Conservation (phyloP, 2,113 vertebrate species). For the Haemorhous mexicanus region DNA sequence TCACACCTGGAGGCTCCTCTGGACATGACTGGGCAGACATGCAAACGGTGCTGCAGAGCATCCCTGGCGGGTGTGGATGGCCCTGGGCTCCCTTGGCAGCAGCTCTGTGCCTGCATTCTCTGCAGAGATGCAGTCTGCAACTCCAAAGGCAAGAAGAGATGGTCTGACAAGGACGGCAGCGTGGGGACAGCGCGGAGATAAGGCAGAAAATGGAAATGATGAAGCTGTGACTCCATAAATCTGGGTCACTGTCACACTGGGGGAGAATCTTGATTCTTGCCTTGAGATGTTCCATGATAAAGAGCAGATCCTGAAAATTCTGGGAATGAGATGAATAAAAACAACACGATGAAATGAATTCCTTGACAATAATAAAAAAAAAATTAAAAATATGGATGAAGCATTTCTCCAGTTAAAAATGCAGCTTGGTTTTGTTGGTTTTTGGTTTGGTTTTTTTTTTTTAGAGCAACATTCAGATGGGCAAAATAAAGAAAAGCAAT, state of each 20-base stretch:
- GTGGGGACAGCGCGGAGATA: not conserved
- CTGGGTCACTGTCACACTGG: not conserved
- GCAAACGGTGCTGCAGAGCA: not conserved
- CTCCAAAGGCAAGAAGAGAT: conserved; percentile 63
- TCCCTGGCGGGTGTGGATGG: not conserved
- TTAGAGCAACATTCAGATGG: not conserved
- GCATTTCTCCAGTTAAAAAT: not conserved
- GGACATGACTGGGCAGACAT: not conserved
- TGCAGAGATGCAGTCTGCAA: conserved; percentile 45
- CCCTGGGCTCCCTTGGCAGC: not conserved
- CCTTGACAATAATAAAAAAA: not conserved
- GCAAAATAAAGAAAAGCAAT: not conserved
- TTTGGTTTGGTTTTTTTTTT: not conserved
- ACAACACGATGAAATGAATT: not conserved
- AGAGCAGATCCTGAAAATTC: conserved; percentile 20
- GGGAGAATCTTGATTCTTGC: conserved; percentile 2
- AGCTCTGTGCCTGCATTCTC: conserved; percentile 36
- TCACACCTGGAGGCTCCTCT: not conserved
- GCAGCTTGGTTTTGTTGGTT: not conserved
- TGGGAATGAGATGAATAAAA: conserved; percentile 1
- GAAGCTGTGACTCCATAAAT: not conserved
- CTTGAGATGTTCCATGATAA: not conserved
- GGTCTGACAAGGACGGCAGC: conserved; percentile 22
- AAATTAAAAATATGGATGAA: not conserved
- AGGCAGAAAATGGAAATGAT: conserved; percentile 11